A percentile compares a stretch with the other conserved stretches of the same genome.
Evolutionary conservation across 2,888 invertebrate genomes (phyloP).

Genomic region (Acleris holmiana): DNA sequence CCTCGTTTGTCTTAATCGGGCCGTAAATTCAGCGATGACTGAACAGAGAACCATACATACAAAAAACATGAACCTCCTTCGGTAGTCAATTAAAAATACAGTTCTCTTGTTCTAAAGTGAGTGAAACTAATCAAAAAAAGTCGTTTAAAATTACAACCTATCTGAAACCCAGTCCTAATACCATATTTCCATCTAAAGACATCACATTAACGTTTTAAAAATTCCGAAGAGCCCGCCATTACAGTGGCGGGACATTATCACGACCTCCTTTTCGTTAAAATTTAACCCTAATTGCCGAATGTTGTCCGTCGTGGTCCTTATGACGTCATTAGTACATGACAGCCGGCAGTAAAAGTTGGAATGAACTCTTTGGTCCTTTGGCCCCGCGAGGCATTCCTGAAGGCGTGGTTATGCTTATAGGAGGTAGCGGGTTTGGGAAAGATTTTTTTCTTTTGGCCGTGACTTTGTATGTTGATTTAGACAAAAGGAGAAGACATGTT

Average conservation of each 20-base stretch:
- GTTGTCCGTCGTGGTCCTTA: constrained; percentile 29
- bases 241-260: constrained; percentile 11
- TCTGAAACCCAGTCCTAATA: background rate
- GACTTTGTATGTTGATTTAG: no score
- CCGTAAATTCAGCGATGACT: no score
- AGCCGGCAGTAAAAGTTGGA: constrained; percentile 49
- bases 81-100: no score
- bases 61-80: no score
- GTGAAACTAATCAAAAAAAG: no score
- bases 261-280: constrained; percentile 16
- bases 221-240: constrained; percentile 1
- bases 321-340: constrained; percentile 37
- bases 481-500: no score
- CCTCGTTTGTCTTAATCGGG: no score
- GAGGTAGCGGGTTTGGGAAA: constrained; percentile 44
- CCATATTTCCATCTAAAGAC: background rate
- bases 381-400: constrained; percentile 40
- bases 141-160: no score
- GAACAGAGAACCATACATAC: no score
- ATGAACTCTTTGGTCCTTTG: constrained; percentile 57
- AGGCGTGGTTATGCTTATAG: constrained; percentile 30
- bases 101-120: no score
- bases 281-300: constrained; percentile 28
- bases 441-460: no score
- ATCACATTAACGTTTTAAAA: background rate